Evolutionary conservation across 2,797 vertebrate genomes (phyloP).

Genomic region (Threskiornis aethiopicus): DNA sequence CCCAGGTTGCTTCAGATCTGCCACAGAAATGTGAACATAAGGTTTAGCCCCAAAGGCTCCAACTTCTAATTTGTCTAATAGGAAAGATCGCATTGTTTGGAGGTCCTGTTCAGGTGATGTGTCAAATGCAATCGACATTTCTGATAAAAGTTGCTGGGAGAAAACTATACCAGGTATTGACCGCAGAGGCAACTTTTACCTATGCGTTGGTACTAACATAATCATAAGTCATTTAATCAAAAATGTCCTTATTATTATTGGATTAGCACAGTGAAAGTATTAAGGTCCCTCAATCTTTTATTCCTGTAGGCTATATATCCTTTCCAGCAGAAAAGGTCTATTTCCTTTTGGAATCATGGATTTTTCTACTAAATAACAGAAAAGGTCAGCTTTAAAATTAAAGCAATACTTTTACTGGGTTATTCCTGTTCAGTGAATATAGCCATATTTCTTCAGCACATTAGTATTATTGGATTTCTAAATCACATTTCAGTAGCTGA

Average conservation of each 20-base stretch:
- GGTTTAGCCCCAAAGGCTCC: background rate
- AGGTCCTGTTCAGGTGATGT: background rate
- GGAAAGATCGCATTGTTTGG: fast-evolving
- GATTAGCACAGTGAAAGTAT: background rate
- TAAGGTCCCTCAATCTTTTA: background rate
- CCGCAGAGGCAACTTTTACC: background rate
- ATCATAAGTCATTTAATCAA: background rate
- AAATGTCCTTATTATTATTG: background rate
- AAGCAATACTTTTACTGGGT: conserved; percentile 56
- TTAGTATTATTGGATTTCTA: conserved; percentile 65
- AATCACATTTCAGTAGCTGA: conserved; percentile 35
- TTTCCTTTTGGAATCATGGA: conserved; percentile 20
- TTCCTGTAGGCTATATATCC: background rate
- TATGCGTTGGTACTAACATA: background rate
- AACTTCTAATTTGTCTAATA: too few relatives aligned
- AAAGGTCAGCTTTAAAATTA: conserved; percentile 71
- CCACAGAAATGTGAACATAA: background rate
- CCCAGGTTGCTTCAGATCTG: background rate
- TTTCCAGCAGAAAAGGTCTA: background rate
- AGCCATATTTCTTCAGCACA: conserved; percentile 49
- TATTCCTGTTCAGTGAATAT: conserved; percentile 15
- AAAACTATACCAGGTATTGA: background rate
- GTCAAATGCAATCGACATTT: fast-evolving
- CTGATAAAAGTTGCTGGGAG: background rate
- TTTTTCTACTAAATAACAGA: conserved; percentile 49